Evolutionary conservation across 2,797 vertebrate species (phyloP), one percentile per base, ranked within the genome.

Genomic region (Sebastes cheni): DNA sequence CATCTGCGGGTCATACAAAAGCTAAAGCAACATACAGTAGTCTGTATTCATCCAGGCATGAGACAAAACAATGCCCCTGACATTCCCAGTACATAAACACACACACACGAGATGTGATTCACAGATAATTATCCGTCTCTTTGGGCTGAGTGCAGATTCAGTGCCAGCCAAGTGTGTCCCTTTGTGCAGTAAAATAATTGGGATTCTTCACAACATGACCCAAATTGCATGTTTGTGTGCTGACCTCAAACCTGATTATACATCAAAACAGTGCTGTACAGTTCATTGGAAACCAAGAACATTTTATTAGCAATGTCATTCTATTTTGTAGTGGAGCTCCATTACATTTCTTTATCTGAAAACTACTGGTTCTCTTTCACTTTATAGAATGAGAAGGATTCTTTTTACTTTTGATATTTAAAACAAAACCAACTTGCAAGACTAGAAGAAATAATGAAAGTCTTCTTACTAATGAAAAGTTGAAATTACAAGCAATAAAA

Each of bases 1-100:
- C 86, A 85, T 85, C 82, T 88, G 84, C 20, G 50, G 82, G 89
- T 90, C 82, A 69, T n/a, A 88, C 77, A 85, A 86, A 90, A 88
- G 86, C 78, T 81, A 86, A 88, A 80, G 29, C 71, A 82, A 83
- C 88, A 85, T 4, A 46, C 42, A 9, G 20, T 9, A 10, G 23
- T 79, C 58, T 39, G 68, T 18, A 34, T 78, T 86, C 82, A 84
- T 84, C 72, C 79, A 81, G 78, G 87, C 80, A 8, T 2, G 9
- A 94, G 87, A 93, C 86, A 89, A 88, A 89, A 90, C 86, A 90
- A 79, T 27, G 32, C 16, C 55, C 27, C 12, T 12, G 18, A 64
- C 4, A 2, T 70, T 81, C 67, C 71, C 77, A 71, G 67, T 39
- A 36, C 52, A 62, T 67, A 75, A 39, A 36, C 36, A 59, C 42